Base-by-base conservation (phyloP, 2,888 invertebrate genomes). In the Helleia helle region DNA sequence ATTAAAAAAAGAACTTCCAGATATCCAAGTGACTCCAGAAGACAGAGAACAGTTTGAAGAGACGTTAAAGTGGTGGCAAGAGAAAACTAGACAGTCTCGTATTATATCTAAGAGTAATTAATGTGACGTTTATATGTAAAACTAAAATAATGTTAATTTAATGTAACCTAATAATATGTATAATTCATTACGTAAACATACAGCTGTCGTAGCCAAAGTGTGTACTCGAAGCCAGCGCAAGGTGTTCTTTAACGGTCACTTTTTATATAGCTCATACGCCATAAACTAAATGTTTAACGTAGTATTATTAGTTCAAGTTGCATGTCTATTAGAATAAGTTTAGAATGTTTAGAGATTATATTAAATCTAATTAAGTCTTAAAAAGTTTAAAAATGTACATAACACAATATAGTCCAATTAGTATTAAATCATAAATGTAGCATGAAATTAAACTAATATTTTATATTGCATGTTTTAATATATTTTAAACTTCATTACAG, bases 11-110 rank as follows among this genome's bases (percentile, higher is more conserved):
- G 87, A 84, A 51, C 65, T 85, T 42, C 79, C 83, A 34, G 76
- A 80, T 45, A 74, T 83, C 25, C 80, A 81, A 47, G 79, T 84
- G n/a, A 79, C 81, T 15, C 73, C 81, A 14, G 84, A 84, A 54
- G 77, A 83, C 47, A 58, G 81, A 44, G 76, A 83, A 41, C 84
- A 85, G 43, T 83, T 84, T 52, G 85, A 86, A 45, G 85, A 85
- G 50, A 84, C 84, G 1, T 52, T 85, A 7, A 85, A 83, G 51
- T 86, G 86, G 86, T 86, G 86, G 86, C 83, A 86, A 50, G 80
- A 84, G 50, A 84, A 84, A 51, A 84, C 81, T 2, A 69, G 69
- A 51, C 73, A 69, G 58, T 62, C 65, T 9, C 71, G 71, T 49
- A 58, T 66, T 7, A 36, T 67, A 31, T 45, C 55, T 42, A 73